A percentile compares a stretch with the other conserved stretches of the same genome.
Conservation (phyloP, 2,888 invertebrate genomes). For the Epirrhoe tristata region DNA sequence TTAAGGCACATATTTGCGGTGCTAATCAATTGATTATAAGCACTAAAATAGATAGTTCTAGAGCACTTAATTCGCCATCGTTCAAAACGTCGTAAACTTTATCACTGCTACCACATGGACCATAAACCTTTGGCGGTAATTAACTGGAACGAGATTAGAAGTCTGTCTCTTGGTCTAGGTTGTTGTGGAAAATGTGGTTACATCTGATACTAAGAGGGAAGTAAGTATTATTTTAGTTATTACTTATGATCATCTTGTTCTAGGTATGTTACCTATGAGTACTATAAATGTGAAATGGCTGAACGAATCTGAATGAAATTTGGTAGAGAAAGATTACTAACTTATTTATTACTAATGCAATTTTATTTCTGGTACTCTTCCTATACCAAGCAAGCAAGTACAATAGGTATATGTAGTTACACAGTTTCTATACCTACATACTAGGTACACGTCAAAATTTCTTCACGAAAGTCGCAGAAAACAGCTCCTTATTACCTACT, state of each 20-base stretch:
- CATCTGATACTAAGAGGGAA: not conserved
- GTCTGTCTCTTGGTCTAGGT: constrained; percentile 14
- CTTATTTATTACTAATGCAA: too few species aligned
- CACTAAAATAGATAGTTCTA: constrained; percentile 11
- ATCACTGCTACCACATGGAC: constrained; percentile 43
- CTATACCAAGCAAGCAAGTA: too few species aligned
- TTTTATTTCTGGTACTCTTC: too few species aligned
- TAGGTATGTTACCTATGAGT: too few species aligned
- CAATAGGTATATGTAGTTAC: too few species aligned
- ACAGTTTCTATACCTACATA: too few species aligned
- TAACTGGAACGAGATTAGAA: constrained; percentile 39
- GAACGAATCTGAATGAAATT: too few species aligned
- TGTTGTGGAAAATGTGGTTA: not conserved
- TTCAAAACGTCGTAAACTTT: constrained; percentile 46
- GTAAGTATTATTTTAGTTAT: not conserved
- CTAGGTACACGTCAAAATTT: too few species aligned
- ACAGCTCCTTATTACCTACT: not conserved
- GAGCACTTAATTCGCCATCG: constrained; percentile 33
- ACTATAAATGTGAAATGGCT: too few species aligned
- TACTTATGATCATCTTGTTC: too few species aligned
- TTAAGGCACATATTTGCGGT: not conserved
- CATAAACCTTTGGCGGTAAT: constrained; percentile 43
- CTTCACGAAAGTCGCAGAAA: too few species aligned
- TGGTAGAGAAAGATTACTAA: too few species aligned
- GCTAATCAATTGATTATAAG: constrained; percentile 28